Evolutionary conservation across 2,113 vertebrate species (phyloP).

Genomic region (Abramis brama): DNA sequence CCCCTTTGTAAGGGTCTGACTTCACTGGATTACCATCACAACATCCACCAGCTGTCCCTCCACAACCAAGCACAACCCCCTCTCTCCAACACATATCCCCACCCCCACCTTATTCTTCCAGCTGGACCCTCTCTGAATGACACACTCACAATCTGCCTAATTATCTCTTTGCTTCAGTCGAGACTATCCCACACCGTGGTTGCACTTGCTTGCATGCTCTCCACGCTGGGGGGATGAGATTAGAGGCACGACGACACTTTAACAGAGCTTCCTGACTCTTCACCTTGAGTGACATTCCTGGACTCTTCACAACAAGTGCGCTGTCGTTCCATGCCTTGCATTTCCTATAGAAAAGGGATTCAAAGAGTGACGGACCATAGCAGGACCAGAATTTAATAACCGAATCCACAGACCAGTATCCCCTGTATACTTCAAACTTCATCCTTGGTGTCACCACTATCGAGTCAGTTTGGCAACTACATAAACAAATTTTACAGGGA

Average conservation of each 20-base stretch:
- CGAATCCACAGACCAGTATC: neutral
- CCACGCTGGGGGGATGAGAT: slow-evolving; percentile 60
- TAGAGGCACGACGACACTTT: slow-evolving; percentile 61
- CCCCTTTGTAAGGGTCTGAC: slow-evolving; percentile 80
- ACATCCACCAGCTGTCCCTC: slow-evolving; percentile 84
- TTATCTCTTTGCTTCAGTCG: slow-evolving; percentile 74
- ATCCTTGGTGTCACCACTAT: neutral
- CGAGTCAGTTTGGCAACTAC: neutral
- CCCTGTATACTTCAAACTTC: neutral
- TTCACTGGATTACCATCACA: slow-evolving; percentile 85
- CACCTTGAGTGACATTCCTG: slow-evolving; percentile 67
- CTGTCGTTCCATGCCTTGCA: slow-evolving; percentile 26
- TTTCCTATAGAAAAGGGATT: neutral
- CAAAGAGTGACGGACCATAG: neutral
- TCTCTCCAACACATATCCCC: slow-evolving; percentile 35
- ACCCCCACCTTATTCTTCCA: slow-evolving; percentile 72
- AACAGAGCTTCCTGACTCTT: slow-evolving; percentile 71
- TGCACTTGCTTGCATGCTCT: slow-evolving; percentile 58
- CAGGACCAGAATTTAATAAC: neutral
- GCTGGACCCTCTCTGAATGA: slow-evolving; percentile 80
- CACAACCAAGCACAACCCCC: slow-evolving; percentile 55
- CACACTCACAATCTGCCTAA: slow-evolving; percentile 82
- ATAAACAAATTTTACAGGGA: neutral
- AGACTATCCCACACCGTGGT: slow-evolving; percentile 57
- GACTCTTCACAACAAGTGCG: slow-evolving; percentile 70